Evolutionary conservation across 2,888 invertebrate genomes (phyloP).

Genomic region (Amblyjoppa fuscipennis): DNA sequence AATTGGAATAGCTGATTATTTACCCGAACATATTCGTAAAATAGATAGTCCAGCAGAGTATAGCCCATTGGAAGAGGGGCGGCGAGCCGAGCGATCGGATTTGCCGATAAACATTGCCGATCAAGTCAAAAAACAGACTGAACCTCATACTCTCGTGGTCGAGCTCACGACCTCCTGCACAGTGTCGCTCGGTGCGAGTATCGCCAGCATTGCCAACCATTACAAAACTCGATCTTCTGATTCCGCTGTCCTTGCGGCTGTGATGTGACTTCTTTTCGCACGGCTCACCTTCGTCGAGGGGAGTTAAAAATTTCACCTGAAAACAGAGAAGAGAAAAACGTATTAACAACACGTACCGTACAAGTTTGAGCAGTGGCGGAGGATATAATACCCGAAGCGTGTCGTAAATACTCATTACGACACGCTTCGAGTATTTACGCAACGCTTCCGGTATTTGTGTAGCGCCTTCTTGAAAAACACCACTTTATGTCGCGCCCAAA

Average conservation of each 20-base stretch:
- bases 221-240: constrained; percentile 8
- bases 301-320: constrained; percentile 55
- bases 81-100: constrained; percentile 87
- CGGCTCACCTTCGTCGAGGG: constrained; percentile 52
- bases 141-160: constrained; percentile 39
- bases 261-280: constrained; percentile 14
- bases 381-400: no score
- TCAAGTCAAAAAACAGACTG: constrained; percentile 79
- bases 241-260: constrained; percentile 19
- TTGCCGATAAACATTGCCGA: constrained; percentile 87
- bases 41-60: constrained; percentile 88
- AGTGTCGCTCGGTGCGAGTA: constrained; percentile 23
- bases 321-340: constrained; percentile 13
- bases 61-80: constrained; percentile 87
- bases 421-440: no score
- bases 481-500: no score
- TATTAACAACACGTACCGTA: not conserved
- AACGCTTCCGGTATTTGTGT: no score
- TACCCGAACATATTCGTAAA: constrained; percentile 90
- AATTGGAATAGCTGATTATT: constrained; percentile 14
- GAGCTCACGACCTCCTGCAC: constrained; percentile 22
- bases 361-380: not conserved
- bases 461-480: no score
- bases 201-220: constrained; percentile 22
- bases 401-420: no score